Evolutionary conservation across 53 echinoderm and acorn worm species (phyloP).

Genomic region (Zoroaster sp.): DNA sequence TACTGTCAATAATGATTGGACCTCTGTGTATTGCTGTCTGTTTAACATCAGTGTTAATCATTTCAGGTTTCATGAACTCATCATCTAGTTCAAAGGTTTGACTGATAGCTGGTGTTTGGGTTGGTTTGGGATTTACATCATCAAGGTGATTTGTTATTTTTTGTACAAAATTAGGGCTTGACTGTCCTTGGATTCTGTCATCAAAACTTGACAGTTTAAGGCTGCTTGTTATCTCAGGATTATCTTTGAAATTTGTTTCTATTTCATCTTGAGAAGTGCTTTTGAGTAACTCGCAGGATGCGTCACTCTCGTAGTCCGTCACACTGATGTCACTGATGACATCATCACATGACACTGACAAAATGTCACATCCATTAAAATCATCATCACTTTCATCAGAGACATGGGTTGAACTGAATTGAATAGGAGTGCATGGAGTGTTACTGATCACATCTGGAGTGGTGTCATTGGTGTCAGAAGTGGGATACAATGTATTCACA

Average conservation of each 20-base stretch:
- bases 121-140: neutral
- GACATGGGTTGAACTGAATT: neutral
- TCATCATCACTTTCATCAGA: neutral
- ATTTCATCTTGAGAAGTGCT: neutral
- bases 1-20: neutral
- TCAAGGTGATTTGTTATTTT: neutral
- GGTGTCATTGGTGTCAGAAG: neutral
- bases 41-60: neutral
- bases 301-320: conserved; percentile 43
- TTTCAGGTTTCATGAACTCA: neutral
- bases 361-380: conserved; percentile 1
- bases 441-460: neutral
- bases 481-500: neutral
- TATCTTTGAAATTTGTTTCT: neutral
- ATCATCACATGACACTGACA: conserved; percentile 40
- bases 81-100: neutral
- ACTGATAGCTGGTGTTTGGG: neutral
- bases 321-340: conserved; percentile 49
- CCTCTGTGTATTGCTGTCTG: neutral
- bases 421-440: neutral
- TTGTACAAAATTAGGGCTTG: neutral
- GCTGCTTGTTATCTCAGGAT: neutral
- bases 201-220: neutral
- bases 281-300: neutral
- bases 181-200: neutral